A percentile compares a stretch with the other conserved stretches of the same genome.
phyloP scores from a whole-genome alignment of 2,888 invertebrate genomes.

The Oxyteleia sp. region DNA sequence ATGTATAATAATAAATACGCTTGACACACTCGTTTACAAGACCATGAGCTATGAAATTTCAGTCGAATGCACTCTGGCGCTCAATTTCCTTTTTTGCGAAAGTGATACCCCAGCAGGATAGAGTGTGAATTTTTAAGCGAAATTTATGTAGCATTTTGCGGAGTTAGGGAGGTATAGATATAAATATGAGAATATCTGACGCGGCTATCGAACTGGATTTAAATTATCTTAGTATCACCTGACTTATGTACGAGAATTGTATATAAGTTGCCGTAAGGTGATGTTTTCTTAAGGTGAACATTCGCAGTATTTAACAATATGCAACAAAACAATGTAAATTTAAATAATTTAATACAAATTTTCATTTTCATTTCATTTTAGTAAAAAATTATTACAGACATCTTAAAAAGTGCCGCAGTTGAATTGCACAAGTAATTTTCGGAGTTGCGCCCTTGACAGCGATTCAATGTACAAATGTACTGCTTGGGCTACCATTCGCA shows the following conservation, averaged over 20 bases:
- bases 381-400: not conserved
- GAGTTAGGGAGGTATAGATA: constrained; percentile 17
- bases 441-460: constrained; percentile 32
- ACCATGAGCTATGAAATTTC: constrained; percentile 58
- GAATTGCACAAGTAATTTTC: constrained; percentile 11
- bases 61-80: constrained; percentile 37
- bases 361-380: too few species aligned
- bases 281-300: too few species aligned
- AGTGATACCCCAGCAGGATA: constrained; percentile 31
- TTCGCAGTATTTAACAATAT: too few species aligned
- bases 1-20: constrained; percentile 28
- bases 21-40: constrained; percentile 38
- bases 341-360: too few species aligned
- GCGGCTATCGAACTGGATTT: constrained; percentile 6
- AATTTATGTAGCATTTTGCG: constrained; percentile 31
- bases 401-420: constrained; percentile 9
- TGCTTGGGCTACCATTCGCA: constrained; percentile 11
- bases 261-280: too few species aligned
- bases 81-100: constrained; percentile 48
- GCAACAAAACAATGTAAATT: too few species aligned
- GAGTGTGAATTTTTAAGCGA: constrained; percentile 23
- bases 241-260: too few species aligned
- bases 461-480: constrained; percentile 16
- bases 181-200: constrained; percentile 18
- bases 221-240: constrained; percentile 20